These are phyloP conservation scores for Perca fluviatilis DNA, from an alignment of 2,113 vertebrate genomes.

Conservation along the genomic window DNA sequence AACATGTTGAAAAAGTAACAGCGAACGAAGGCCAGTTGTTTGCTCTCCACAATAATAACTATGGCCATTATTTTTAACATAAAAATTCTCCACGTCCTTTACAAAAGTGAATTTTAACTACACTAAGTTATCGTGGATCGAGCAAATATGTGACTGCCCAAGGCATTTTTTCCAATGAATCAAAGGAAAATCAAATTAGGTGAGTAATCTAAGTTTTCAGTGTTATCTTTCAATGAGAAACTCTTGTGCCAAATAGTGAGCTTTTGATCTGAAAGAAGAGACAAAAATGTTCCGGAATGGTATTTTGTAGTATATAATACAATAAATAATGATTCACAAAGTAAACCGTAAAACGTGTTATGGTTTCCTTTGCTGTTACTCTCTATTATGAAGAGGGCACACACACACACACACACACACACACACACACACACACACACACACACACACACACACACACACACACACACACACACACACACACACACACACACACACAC, in stretches of 20 bases:
- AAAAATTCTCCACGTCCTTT: neutral
- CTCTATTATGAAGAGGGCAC: neutral
- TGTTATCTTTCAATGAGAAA: neutral
- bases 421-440: neutral
- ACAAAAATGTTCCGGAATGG: neutral
- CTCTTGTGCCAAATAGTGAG: neutral
- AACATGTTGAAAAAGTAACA: neutral
- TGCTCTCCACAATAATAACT: conserved; percentile 2
- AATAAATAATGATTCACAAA: neutral
- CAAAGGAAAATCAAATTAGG: neutral
- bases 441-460: neutral
- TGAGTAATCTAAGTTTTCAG: neutral
- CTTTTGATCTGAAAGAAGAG: neutral
- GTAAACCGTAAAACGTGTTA: neutral
- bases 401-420: neutral
- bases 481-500: conserved; percentile 7
- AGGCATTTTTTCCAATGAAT: neutral
- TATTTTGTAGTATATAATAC: neutral
- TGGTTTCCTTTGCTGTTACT: neutral
- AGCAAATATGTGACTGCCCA: neutral
- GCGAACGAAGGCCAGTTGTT: conserved; percentile 5
- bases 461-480: neutral
- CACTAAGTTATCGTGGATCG: neutral
- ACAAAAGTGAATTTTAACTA: neutral
- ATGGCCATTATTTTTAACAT: neutral